phyloP scores from a whole-genome alignment of 2,113 vertebrate species.

The Brachyhypopomus gauderio region DNA sequence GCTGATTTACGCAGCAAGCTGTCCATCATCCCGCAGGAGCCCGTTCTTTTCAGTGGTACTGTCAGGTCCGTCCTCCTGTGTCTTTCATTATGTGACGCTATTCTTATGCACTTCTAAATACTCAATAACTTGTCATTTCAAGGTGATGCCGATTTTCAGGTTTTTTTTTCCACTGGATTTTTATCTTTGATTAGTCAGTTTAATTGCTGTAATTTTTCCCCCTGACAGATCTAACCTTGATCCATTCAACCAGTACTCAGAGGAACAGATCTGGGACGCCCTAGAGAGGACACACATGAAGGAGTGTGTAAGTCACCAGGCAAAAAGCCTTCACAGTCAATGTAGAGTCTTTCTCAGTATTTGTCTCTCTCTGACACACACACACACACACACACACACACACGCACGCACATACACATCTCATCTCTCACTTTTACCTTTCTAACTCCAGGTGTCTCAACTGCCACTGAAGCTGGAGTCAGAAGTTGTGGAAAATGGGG shows the following conservation, averaged over 20 bases:
- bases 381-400: no score
- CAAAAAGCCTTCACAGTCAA: background rate
- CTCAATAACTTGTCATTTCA: background rate
- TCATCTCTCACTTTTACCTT: background rate
- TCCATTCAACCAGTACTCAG: constrained; percentile 83
- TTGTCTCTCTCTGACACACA: background rate
- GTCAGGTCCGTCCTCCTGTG: constrained; percentile 77
- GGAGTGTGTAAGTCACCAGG: constrained; percentile 85
- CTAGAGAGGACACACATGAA: constrained; percentile 94
- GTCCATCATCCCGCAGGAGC: constrained; percentile 93
- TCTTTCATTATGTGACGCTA: no score
- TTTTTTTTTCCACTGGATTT: background rate
- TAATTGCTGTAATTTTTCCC: background rate
- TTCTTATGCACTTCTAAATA: no score
- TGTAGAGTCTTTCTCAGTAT: background rate
- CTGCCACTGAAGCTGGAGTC: constrained; percentile 90
- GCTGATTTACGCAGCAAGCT: constrained; percentile 92
- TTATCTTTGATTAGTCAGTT: background rate
- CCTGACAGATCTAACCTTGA: constrained; percentile 85
- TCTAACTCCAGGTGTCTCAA: constrained; percentile 80
- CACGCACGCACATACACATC: no score
- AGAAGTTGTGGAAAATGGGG: constrained; percentile 92
- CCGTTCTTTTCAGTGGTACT: constrained; percentile 89
- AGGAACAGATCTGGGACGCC: constrained; percentile 89
- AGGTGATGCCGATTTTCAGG: background rate